phyloP scores from a whole-genome alignment of 2,797 vertebrate genomes.

The Lateolabrax maculatus region DNA sequence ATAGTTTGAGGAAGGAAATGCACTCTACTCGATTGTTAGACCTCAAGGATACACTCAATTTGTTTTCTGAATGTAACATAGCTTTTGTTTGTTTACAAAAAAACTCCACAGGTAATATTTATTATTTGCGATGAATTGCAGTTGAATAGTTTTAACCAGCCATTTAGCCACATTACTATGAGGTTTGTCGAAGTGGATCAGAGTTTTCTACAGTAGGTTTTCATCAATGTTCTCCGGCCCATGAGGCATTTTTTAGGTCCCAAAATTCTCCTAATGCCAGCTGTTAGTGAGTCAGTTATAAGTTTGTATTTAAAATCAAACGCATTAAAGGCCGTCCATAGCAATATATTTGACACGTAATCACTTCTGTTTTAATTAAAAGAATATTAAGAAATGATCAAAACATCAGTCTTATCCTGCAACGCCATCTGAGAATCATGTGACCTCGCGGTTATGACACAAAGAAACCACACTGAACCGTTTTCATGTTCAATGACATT shows the following conservation, averaged over 20 bases:
- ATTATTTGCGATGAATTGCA: not conserved
- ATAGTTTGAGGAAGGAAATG: not conserved
- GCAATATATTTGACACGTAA: not conserved
- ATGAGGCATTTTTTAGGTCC: not conserved
- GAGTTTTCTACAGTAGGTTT: not conserved
- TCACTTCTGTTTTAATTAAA: not conserved
- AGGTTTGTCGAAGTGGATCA: not conserved
- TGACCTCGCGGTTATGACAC: not conserved
- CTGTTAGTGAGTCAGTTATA: not conserved
- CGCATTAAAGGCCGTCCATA: not conserved
- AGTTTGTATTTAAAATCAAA: not conserved
- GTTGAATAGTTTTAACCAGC: not conserved
- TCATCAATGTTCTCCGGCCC: not conserved
- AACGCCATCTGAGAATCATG: not conserved
- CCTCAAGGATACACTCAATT: not conserved
- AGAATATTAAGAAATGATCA: not conserved
- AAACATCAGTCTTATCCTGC: not conserved
- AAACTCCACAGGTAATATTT: not conserved
- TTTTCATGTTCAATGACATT: not conserved
- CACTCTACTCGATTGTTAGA: not conserved
- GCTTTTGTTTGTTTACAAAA: not conserved
- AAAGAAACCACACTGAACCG: not conserved
- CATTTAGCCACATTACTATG: accelerated
- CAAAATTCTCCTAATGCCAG: not conserved
- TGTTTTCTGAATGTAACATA: not conserved